phyloP scores from a whole-genome alignment of 1,140 invertebrate genomes.

The Stegodyphus mimosarum region DNA sequence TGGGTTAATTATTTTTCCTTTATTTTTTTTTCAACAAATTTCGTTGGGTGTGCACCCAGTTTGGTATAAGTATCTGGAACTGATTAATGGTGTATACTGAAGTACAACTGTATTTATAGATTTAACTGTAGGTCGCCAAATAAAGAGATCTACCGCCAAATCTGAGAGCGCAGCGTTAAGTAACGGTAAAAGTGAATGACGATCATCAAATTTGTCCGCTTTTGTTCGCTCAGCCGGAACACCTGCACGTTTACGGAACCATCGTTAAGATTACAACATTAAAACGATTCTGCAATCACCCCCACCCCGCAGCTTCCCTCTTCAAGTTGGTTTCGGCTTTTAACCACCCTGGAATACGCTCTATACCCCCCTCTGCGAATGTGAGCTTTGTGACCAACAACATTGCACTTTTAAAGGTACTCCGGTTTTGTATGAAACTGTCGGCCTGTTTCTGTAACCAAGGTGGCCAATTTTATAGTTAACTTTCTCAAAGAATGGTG shows the following conservation, averaged over 20 bases:
- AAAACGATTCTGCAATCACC: constrained; percentile 8
- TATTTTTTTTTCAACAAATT: no score
- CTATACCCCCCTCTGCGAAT: background rate
- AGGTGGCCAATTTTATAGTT: constrained; percentile 15
- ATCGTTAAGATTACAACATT: constrained; percentile 29
- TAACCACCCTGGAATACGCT: background rate
- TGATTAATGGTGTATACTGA: no score
- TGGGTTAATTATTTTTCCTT: no score
- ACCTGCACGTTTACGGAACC: constrained; percentile 41
- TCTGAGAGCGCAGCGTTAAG: background rate
- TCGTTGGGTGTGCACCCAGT: no score
- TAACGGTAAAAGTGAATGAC: constrained; percentile 56
- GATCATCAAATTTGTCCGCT: constrained; percentile 55
- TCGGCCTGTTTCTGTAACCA: background rate
- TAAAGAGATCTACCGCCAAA: background rate
- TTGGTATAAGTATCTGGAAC: no score
- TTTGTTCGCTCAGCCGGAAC: constrained; percentile 40
- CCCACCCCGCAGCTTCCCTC: no score
- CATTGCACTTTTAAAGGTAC: constrained; percentile 16
- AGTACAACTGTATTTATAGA: no score
- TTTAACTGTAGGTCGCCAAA: background rate
- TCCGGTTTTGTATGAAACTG: background rate
- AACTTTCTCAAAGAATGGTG: background rate
- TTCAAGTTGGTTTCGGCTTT: background rate
- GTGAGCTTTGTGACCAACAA: constrained; percentile 1